Conservation (phyloP, 2,888 invertebrate genomes). For the Petrolisthes cinctipes region DNA sequence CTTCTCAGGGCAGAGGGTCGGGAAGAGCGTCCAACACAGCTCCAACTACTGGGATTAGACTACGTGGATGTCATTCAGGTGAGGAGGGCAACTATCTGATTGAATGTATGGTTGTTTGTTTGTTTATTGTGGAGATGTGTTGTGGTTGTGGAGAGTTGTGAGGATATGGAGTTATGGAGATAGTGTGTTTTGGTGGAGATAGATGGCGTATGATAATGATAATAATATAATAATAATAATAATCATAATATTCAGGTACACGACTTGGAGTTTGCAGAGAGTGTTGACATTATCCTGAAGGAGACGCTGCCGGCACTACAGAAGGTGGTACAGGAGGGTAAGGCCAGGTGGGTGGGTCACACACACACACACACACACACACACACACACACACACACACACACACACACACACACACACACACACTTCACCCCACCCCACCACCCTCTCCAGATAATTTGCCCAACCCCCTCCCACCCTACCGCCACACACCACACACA, state of each 20-base stretch:
- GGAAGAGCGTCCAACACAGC: constrained; percentile 82
- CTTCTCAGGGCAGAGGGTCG: constrained; percentile 82
- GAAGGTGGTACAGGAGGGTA: constrained; percentile 78
- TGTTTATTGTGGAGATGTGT: neutral
- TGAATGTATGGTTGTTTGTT: neutral
- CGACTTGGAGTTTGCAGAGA: constrained; percentile 86
- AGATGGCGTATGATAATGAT: no score
- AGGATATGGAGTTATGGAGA: no score
- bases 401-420: neutral
- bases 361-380: constrained; percentile 11
- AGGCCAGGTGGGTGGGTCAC: constrained; percentile 76
- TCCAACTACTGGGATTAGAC: constrained; percentile 80
- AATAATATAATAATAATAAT: no score
- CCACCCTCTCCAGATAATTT: neutral
- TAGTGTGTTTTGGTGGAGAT: no score
- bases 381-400: constrained; percentile 11
- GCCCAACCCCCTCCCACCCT: no score
- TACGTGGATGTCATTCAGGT: constrained; percentile 93
- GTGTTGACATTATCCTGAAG: constrained; percentile 80
- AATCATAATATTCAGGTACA: constrained; percentile 78
- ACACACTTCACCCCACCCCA: no score
- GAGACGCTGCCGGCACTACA: constrained; percentile 89
- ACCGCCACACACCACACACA: no score
- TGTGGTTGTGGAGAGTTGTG: constrained; percentile 19
- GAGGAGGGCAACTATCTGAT: constrained; percentile 50